Evolutionary conservation across 2,888 invertebrate genomes (phyloP), one percentile per base, ranked within the genome.

Genomic region (Eremobia ochroleuca): DNA sequence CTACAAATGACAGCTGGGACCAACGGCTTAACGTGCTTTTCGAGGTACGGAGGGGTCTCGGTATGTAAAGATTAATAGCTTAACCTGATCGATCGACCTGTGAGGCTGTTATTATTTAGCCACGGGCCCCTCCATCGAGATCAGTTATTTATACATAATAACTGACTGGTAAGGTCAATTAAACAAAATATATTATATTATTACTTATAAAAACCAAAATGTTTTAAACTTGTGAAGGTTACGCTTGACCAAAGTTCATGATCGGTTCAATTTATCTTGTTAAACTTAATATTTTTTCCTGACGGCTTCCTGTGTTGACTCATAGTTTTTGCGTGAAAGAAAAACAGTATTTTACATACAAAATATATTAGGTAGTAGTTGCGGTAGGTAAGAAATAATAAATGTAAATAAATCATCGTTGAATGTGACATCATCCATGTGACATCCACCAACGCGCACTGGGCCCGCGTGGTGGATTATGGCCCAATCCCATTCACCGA

Each of bases 261-360:
- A 61, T 73, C 2, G 68, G 28, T 34, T 61, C 15, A 40, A 82
- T 85, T 85, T 71, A 59, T 80, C 58, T 52, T 61, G 31, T 18
- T 69, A 31, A 66, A 68, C 2, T n/a, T 52, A 37, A 40, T 65
- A 69, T 59, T 52, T 73, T 65, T 65, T 59, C 37, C 43, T 69
- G n/a, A 82, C 43, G 43, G 5, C n/a, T 65, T 52, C 40, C 43
- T 18, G 25, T 59, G 25, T 66, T 52, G 5, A 69, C 66, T 77
- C 18, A 64, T 43, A n/a, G 18, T 66, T 69, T 80, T 66, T 65
- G 8, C 52, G 4, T 31, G 8, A 59, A 37, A 21, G 2, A 82
- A 83, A 83, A 58, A 71, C 25, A n/a, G 21, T 58, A 62, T 62
- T 76, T 81, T 83, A 67, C 71, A 81, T 83, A 67, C 21, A 55